Conservation (phyloP, 2,888 invertebrate genomes). For the Muscina levida region DNA sequence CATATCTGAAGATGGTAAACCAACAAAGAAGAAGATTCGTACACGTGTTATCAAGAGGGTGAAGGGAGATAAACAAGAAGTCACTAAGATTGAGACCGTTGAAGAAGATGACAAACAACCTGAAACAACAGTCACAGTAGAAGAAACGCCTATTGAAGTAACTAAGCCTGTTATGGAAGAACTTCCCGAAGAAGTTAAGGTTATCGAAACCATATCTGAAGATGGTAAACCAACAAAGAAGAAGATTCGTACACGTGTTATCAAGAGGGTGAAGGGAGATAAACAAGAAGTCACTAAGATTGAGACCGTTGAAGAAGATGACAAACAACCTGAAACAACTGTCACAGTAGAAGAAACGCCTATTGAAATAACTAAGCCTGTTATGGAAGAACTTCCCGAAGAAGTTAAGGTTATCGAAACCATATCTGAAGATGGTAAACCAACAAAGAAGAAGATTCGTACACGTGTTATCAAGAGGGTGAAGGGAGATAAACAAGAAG, state of each 20-base stretch:
- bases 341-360: conserved; percentile 37
- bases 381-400: conserved; percentile 36
- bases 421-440: conserved; percentile 29
- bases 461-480: conserved; percentile 50
- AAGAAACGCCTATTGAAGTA: no score
- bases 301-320: conserved; percentile 51
- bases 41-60: conserved; percentile 59
- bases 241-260: conserved; percentile 44
- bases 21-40: conserved; percentile 54
- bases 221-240: conserved; percentile 43
- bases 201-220: conserved; percentile 41
- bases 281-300: conserved; percentile 48
- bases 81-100: conserved; percentile 60
- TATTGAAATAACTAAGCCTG: not conserved
- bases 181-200: no score
- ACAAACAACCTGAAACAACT: conserved; percentile 42
- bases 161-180: no score
- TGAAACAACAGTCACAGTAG: conserved; percentile 54
- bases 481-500: conserved; percentile 51
- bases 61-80: conserved; percentile 51
- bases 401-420: conserved; percentile 44
- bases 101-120: conserved; percentile 61
- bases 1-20: conserved; percentile 55
- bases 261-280: conserved; percentile 42
- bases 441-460: conserved; percentile 44